These are phyloP conservation scores for Notothenia coriiceps DNA, from an alignment of 2,113 vertebrate species.

Conservation along the genomic window DNA sequence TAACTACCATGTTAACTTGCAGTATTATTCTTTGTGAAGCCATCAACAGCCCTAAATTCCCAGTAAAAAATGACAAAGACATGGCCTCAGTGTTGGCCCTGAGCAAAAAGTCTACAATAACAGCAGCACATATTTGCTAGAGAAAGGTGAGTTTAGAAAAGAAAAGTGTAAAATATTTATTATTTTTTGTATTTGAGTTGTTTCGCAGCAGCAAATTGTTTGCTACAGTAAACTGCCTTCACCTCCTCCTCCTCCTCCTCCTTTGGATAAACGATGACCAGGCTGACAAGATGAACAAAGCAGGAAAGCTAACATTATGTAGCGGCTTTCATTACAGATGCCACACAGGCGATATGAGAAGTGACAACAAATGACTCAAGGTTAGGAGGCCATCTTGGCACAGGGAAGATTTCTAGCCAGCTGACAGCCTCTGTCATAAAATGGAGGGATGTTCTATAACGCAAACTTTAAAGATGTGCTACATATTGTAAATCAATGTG, in stretches of 20 bases:
- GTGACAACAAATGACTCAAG: slow-evolving; percentile 67
- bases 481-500: neutral
- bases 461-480: neutral
- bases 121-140: neutral
- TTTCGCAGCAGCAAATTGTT: slow-evolving; percentile 38
- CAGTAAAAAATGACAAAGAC: neutral
- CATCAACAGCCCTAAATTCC: no score
- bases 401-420: slow-evolving; percentile 3
- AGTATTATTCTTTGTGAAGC: neutral
- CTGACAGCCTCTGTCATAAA: slow-evolving; percentile 33
- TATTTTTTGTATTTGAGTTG: slow-evolving; percentile 49
- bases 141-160: neutral
- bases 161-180: slow-evolving; percentile 19
- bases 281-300: slow-evolving; percentile 59
- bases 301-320: slow-evolving; percentile 46
- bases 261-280: slow-evolving; percentile 51
- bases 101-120: neutral
- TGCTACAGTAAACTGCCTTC: slow-evolving; percentile 29
- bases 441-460: slow-evolving; percentile 47
- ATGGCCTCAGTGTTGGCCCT: neutral
- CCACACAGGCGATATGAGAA: slow-evolving; percentile 37
- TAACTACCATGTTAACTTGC: neutral
- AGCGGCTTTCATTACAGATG: slow-evolving; percentile 50
- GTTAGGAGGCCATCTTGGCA: slow-evolving; percentile 70
- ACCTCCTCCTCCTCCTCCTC: neutral